A percentile compares a stretch with the other conserved stretches of the same genome.
Evolutionary conservation across 2,113 vertebrate species (phyloP).

Genomic region (Hippocampus mohnikei): DNA sequence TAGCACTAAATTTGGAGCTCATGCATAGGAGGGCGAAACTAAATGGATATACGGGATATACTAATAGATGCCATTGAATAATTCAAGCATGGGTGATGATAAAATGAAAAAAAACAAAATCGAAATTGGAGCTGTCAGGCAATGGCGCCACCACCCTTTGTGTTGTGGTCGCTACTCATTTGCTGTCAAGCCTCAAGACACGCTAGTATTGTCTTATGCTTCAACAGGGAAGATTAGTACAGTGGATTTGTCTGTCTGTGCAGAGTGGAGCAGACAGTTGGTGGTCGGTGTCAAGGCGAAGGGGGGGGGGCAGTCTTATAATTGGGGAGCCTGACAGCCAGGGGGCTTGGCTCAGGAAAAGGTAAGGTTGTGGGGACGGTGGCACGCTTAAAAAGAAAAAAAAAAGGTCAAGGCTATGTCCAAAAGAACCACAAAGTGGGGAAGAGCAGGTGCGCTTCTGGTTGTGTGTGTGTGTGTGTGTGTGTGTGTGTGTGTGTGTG

Average conservation of each 20-base stretch:
- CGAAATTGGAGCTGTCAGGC: slow-evolving; percentile 63
- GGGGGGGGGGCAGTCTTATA: slow-evolving; percentile 19
- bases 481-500: too few relatives aligned
- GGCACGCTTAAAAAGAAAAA: not conserved
- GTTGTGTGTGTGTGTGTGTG: too few relatives aligned
- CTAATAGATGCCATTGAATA: slow-evolving; percentile 80
- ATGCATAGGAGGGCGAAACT: slow-evolving; percentile 62
- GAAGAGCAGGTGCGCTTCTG: too few relatives aligned
- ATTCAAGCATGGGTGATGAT: slow-evolving; percentile 80
- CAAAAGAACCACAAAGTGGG: too few relatives aligned
- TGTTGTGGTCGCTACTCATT: slow-evolving; percentile 73
- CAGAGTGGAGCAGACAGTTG: slow-evolving; percentile 48
- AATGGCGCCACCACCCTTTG: slow-evolving; percentile 55
- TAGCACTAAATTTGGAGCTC: slow-evolving; percentile 16
- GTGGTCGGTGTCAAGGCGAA: slow-evolving; percentile 4
- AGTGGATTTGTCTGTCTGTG: slow-evolving; percentile 61
- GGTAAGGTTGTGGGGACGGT: not conserved
- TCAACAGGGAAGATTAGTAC: slow-evolving; percentile 59
- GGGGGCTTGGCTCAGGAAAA: slow-evolving; percentile 24
- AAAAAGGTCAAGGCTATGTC: not conserved
- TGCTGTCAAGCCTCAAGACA: slow-evolving; percentile 69
- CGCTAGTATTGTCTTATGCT: slow-evolving; percentile 6
- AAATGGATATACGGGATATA: slow-evolving; percentile 80
- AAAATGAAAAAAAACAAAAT: slow-evolving; percentile 64
- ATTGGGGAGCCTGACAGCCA: slow-evolving; percentile 31